Base-by-base conservation (phyloP, 2,113 vertebrate species). In the Myotis brandtii region DNA sequence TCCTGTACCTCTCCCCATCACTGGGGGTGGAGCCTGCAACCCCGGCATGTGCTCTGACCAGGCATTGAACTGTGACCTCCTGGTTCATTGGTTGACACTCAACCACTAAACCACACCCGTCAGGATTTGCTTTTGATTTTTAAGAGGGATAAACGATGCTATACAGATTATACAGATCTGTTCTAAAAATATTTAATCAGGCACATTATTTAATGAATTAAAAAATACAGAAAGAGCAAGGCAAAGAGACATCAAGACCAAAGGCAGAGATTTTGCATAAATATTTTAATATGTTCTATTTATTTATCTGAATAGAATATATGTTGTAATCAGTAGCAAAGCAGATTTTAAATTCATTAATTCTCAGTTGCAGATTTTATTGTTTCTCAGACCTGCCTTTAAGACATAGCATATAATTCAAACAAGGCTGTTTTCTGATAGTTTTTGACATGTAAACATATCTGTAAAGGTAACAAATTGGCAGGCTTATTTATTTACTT, bases 121-220 rank as follows among this genome's bases (percentile, higher is more conserved):
- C 25, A 59, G 59, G 9, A 4, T 62, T 0, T 75, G 23, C 21
- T 64, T 81, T 94, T 79, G 32, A 81, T 95, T 20, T 30, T 27
- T 95, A 94, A 92, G 20, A 83, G 2, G 21, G 48, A 43, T 92
- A 66, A 79, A 32, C 9, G 66, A 3, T 79, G 20, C 40, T 90
- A 37, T 77, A 37, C 48, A 85, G 76, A 70, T 69, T 75, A 0
- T 80, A 84, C 8, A 90, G 20, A 40, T 52, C 50, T 73, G 10
- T 91, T 85, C 83, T 91, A 62, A 43, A 83, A 77, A 73, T 76
- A 77, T 20, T 86, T 97, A 84, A 80, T 90, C 16, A 95, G 46
- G 21, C 10, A 89, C 10, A 59, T 50, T 89, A 77, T 85, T 94
- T 93, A 90, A 87, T 80, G 14, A 90, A n/a, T 69, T 89, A 5